Base-by-base conservation (phyloP, 2,797 vertebrate species). In the Sebastes diaconus region DNA sequence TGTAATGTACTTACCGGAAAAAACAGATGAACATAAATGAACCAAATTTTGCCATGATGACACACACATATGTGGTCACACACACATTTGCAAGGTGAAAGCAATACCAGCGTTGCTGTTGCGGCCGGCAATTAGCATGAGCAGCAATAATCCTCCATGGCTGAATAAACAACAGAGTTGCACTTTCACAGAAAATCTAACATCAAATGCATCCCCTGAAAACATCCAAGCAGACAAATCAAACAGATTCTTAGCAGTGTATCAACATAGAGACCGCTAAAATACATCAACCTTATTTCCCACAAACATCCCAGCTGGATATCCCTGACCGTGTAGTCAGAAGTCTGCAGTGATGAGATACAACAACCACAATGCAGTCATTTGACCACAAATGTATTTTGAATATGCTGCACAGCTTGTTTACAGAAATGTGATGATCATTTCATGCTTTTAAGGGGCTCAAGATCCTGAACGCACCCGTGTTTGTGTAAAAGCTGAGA, bases 261-360 rank as follows among this genome's bases (percentile, higher is more conserved):
- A 57, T 25, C 9, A 70, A 73, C 59, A 75, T 73, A 46, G 16
- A 50, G 64, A 59, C 59, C 30, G 8, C 42, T 12, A 54, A 71
- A 6, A 25, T 32, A 64, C 14, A 68, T 87, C 60, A 82, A 20
- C 39, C 58, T 71, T 6, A 32, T 84, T 74, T 70, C 27, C 34
- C 29, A 13, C 22, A 5, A 73, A 68, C 71, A 63, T 71, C 68
- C 61, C 39, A 73, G 78, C 67, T 76, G 60, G 75, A 73, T 11
- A n/a, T 72, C 68, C 67, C 59, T 50, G 29, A 52, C 36, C 7
- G 36, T 30, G 61, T 7, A 55, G 61, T 58, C 57, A 54, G 55
- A 79, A 9, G 10, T 70, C 52, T 74, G 59, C 75, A 61, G 59
- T 54, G 55, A 60, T 69, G 77, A 87, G 61, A 83, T 69, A 46